These are phyloP conservation scores for Mustela lutreola DNA, from an alignment of 2,113 vertebrate species.

Conservation along the genomic window DNA sequence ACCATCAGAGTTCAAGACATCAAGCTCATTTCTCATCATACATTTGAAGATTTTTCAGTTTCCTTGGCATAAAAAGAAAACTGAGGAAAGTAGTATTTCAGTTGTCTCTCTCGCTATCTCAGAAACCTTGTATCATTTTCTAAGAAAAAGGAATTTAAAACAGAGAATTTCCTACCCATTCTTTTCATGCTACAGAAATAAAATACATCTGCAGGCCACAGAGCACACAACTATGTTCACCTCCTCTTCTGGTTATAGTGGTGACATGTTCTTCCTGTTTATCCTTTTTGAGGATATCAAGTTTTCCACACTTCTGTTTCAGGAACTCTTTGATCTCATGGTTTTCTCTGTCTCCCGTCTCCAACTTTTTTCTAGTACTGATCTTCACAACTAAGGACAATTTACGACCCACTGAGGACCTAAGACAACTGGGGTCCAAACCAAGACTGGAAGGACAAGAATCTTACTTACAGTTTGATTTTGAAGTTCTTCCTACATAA, in stretches of 20 bases:
- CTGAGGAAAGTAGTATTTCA: background rate
- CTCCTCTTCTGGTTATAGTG: background rate
- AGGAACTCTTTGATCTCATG: conserved; percentile 48
- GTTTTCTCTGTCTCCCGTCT: background rate
- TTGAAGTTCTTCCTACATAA: background rate
- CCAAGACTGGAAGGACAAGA: background rate
- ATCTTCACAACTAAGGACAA: background rate
- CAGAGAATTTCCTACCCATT: background rate
- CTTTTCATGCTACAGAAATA: background rate
- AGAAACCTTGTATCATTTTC: background rate
- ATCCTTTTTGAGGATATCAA: conserved; percentile 5
- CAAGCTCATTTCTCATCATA: background rate
- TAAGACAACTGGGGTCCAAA: background rate
- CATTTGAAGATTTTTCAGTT: background rate
- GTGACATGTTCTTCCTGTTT: conserved; percentile 66
- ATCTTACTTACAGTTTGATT: background rate
- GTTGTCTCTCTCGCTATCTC: background rate
- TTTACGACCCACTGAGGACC: background rate
- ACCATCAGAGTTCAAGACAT: background rate
- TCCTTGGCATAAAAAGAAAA: background rate
- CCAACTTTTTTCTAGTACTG: background rate
- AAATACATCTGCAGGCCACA: background rate
- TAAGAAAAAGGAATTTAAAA: background rate
- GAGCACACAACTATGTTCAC: background rate
- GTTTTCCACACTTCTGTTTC: conserved; percentile 57